Evolutionary conservation across 2,888 invertebrate species (phyloP), one percentile per base, ranked within the genome.

Genomic region (Agrotis segetum): DNA sequence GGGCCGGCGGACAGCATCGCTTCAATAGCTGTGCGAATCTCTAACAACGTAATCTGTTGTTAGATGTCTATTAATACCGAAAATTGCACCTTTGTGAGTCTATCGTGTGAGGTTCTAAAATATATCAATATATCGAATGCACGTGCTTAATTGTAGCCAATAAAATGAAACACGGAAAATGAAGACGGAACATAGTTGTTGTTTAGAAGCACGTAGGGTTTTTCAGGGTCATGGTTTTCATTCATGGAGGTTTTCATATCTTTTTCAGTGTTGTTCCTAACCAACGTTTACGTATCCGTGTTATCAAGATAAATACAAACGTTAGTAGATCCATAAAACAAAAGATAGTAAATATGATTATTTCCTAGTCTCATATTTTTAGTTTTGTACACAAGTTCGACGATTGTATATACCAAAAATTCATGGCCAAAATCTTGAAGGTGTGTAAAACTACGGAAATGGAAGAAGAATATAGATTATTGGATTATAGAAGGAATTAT

Each of bases 1-100:
- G 91, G 89, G 89, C 87, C 88, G 89, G 83, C 88, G 87, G 83
- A 87, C 82, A 84, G 85, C 58, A 71, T 53, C 74, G 70, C 75
- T 75, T 81, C 83, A 81, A 79, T 83, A 76, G 74, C 66, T 79
- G 74, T 83, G 85, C 81, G 82, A 85, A 88, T 82, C 68, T 79
- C 79, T 77, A 78, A 77, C 79, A 76, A 74, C 71, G 69, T 77
- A 63, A 79, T 74, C 74, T 64, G 62, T 74, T 29, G 67, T 70
- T 68, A 21, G 61, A 69, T 52, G 44, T 67, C 64, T 65, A 61
- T 74, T 62, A 55, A 71, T 70, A 70, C 16, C 69, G 49, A 72
- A 75, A 75, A 75, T 65, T 70, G 53, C 59, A 82, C 24, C 52
- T 71, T 58, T 66, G 34, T 63, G 50, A 34, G 44, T 66, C 24